Base-by-base conservation (phyloP, 2,797 vertebrate species). In the Acropternis orthonyx region DNA sequence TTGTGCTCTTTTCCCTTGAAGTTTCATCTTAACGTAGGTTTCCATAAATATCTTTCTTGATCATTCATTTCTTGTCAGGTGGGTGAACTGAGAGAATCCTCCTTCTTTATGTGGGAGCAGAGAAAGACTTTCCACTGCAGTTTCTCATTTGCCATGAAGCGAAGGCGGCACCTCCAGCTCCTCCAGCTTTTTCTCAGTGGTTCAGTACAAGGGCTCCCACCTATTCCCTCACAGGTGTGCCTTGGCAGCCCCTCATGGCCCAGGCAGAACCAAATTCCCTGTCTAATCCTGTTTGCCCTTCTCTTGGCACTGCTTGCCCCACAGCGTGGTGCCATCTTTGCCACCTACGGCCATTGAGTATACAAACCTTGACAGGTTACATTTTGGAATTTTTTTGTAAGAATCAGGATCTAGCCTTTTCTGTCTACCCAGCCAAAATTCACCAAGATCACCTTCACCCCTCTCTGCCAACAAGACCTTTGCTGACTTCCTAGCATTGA, bases 81-180 rank as follows among this genome's bases (percentile, higher is more conserved):
- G 89, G 95, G 92, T 92, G 94, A 96, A 87, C 93, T 58, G 95
- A 96, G 77, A 95, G 85, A 95, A 94, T 95, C 83, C 79, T 97
- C 94, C 93, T 85, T 74, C 88, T 93, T 73, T 73, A 73, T 74
- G 94, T 89, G 80, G 87, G 88, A 92, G 74, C 37, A 95, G 76
- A 91, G 74, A 56, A 92, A 95, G 80, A 94, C 90, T 93, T 96
- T 96, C 89, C 85, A 90, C 69, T 95, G 89, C 94, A 82, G 61
- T 37, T 88, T 93, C 74, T 94, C 88, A 74, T 82, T 55, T 90
- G 56, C 88, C 52, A 37, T 14, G 16, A 94, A 79, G 79, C 1
- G 7, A 94, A 91, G n/a, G 63, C 36, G 1, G 86, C 66, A 75
- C 24, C 51, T 94, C 73, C 77, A 84, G 49, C 62, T 88, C 80